Evolutionary conservation across 2,113 vertebrate species (phyloP).

Genomic region (Lophochroa leadbeateri): DNA sequence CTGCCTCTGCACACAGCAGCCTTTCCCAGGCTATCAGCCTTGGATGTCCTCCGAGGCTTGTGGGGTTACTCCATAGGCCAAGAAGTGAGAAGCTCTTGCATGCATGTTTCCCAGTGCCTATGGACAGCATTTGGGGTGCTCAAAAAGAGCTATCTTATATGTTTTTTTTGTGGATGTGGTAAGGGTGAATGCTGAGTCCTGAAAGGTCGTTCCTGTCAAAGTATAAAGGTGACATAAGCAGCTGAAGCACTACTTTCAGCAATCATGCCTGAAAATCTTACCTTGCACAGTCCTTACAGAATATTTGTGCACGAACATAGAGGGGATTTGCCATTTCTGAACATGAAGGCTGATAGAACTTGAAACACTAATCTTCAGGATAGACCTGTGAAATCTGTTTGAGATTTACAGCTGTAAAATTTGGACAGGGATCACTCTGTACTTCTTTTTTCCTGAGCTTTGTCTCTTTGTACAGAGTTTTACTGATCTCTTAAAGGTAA

Average conservation of each 20-base stretch:
- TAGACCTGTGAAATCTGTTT: neutral
- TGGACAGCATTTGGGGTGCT: neutral
- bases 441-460: neutral
- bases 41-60: rapidly evolving
- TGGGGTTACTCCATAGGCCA: rapidly evolving
- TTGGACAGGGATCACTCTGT: neutral
- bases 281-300: neutral
- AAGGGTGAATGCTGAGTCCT: neutral
- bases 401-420: neutral
- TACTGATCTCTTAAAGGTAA: neutral
- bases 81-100: neutral
- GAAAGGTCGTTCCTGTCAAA: neutral
- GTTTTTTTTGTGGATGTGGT: neutral
- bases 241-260: neutral
- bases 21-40: neutral
- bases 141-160: neutral
- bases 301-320: neutral
- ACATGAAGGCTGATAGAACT: neutral
- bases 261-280: neutral
- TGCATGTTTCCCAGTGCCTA: neutral
- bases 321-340: neutral
- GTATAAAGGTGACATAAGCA: neutral
- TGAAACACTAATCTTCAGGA: neutral
- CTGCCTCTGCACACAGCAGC: neutral
- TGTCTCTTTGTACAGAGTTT: neutral